Percentiles rank a stretch among this genome's conserved stretches.
Conservation (phyloP, 2,888 invertebrate genomes). For the Eupsilia transversa region DNA sequence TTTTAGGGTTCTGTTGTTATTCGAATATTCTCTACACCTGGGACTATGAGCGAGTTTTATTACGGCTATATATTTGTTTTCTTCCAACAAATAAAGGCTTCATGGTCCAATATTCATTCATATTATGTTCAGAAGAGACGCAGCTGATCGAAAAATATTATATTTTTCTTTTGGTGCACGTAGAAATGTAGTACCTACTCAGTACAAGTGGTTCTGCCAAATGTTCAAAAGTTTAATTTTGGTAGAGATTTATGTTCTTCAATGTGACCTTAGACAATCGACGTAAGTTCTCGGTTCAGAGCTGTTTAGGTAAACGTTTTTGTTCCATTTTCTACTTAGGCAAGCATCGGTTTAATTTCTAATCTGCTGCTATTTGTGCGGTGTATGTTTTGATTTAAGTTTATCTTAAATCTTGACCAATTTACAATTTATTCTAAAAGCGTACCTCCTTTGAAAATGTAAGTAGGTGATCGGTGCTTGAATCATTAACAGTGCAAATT, state of each 20-base stretch:
- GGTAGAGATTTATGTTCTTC: constrained; percentile 23
- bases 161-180: constrained; percentile 10
- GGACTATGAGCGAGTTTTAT: constrained; percentile 61
- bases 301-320: constrained; percentile 14
- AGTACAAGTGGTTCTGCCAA: neutral
- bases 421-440: constrained; percentile 29
- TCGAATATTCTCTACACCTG: constrained; percentile 61
- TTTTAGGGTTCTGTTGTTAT: constrained; percentile 53
- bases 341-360: neutral
- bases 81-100: constrained; percentile 47
- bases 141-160: constrained; percentile 8
- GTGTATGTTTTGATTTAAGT: constrained; percentile 12
- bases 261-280: constrained; percentile 46
- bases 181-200: neutral
- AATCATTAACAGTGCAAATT: constrained; percentile 4
- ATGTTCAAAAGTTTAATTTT: constrained; percentile 15
- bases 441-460: constrained; percentile 9
- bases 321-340: constrained; percentile 13
- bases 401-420: constrained; percentile 15
- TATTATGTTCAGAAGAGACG: constrained; percentile 26
- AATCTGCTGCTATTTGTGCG: neutral
- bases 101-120: constrained; percentile 34
- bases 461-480: neutral
- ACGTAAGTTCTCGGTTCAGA: constrained; percentile 31
- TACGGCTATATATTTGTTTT: constrained; percentile 56